phyloP scores from a whole-genome alignment of 2,797 vertebrate species.

The Protosalanx chinensis region DNA sequence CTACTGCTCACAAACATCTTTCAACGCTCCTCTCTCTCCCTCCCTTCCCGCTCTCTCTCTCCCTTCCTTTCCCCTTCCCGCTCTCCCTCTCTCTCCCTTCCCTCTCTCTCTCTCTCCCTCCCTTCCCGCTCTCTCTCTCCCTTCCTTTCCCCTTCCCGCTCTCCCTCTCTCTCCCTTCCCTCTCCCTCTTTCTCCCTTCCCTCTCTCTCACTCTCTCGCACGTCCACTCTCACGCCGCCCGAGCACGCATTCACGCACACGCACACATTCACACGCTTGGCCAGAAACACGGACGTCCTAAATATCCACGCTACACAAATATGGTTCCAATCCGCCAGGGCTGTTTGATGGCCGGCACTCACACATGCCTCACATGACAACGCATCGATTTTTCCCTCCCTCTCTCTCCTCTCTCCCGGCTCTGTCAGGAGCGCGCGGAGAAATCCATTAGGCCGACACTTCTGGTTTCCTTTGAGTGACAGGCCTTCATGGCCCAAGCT shows the following conservation, averaged over 20 bases:
- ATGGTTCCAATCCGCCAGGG: conserved; percentile 89
- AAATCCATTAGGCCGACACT: conserved; percentile 99
- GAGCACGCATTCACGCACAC: neutral
- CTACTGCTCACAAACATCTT: too few species aligned
- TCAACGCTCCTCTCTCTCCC: too few species aligned
- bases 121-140: too few species aligned
- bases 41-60: too few species aligned
- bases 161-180: too few species aligned
- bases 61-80: too few species aligned
- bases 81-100: too few species aligned
- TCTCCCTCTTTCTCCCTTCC: neutral
- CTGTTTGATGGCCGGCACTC: conserved; percentile 85
- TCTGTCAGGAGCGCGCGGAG: conserved; percentile 82
- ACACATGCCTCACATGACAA: conserved; percentile 99
- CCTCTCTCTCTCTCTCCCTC: too few species aligned
- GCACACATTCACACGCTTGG: neutral
- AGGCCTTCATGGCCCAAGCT: conserved; percentile 95
- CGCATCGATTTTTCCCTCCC: conserved; percentile 90
- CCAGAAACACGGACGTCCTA: conserved; percentile 19
- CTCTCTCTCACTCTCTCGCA: neutral
- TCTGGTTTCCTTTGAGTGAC: conserved; percentile 99
- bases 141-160: too few species aligned
- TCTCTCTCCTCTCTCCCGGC: conserved; percentile 34
- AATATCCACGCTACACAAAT: conserved; percentile 68
- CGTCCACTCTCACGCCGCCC: neutral